Base-by-base conservation (phyloP, 1,140 invertebrate genomes). In the Dufourea novaeangliae region DNA sequence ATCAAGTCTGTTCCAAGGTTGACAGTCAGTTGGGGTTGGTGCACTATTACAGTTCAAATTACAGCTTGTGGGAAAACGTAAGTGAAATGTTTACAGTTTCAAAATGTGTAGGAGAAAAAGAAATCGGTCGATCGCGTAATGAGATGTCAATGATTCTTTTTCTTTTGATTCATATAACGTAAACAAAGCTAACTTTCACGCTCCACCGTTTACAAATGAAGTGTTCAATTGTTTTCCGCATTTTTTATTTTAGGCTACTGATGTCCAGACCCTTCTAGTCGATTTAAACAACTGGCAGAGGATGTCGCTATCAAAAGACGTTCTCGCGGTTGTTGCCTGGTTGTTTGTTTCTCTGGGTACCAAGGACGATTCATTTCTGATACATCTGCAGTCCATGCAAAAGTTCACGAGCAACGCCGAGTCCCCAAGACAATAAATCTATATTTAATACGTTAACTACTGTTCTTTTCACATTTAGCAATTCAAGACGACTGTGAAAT, bases 261-360 rank as follows among this genome's bases (percentile, higher is more conserved):
- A 32, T 14, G 25, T 61, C 17, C 34, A 73, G 20, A 50, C 27
- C 20, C 22, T 80, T 20, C 7, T 85, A 2, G 79, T 87, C 2
- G 88, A 91, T 14, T 54, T 92, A 2, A 62, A 68, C 25, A 84
- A 73, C 1, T 92, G 91, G 91, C 83, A 90, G 68, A 89, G 67
- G 78, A 78, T 92, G 41, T 89, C 87, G 0, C 70, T 89, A 14
- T 88, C 87, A 2, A 92, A 92, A 63, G 90, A 92, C 61, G 44
- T 88, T 39, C 79, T 92, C 0, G 88, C 85, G 0, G 76, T 91
- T n/a, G 68, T 92, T 0, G 88, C 89, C 8, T 92, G 92, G 92
- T 34, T 92, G 7, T 92, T 91, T 57, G 81, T 89, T 25, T 86
- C 89, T 7, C 68, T 92, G 6, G 88, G 88, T 12, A 89, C 86